Conservation (phyloP, 2,797 vertebrate genomes). For the Naso thynnoides region DNA sequence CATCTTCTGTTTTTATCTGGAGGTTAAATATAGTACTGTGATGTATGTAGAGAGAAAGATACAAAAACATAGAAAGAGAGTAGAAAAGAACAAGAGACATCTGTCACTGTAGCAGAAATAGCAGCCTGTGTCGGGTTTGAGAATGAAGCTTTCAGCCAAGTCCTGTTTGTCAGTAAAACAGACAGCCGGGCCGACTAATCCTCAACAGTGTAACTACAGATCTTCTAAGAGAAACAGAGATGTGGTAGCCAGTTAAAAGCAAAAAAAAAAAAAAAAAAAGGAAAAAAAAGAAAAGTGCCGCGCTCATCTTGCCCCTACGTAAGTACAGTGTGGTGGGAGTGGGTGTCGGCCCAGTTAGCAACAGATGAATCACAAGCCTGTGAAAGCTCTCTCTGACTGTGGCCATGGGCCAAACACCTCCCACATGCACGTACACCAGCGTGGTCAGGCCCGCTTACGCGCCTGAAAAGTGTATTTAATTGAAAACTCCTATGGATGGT, state of each 20-base stretch:
- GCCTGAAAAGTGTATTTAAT: slow-evolving; percentile 41
- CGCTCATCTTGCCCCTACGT: slow-evolving; percentile 48
- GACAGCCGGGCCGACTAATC: slow-evolving; percentile 59
- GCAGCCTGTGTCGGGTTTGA: slow-evolving; percentile 38
- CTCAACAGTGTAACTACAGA: slow-evolving; percentile 54
- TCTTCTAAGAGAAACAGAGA: slow-evolving; percentile 28
- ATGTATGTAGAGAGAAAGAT: slow-evolving; percentile 39
- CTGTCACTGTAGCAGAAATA: slow-evolving; percentile 59
- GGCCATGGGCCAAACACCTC: slow-evolving; percentile 28
- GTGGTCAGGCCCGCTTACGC: slow-evolving; percentile 42
- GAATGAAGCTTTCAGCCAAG: slow-evolving; percentile 42
- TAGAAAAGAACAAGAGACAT: slow-evolving; percentile 41
- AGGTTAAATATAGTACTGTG: slow-evolving; percentile 60
- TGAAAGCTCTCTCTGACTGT: slow-evolving; percentile 46
- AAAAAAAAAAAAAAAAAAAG: neutral
- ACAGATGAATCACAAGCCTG: slow-evolving; percentile 66
- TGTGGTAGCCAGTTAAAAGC: slow-evolving; percentile 19
- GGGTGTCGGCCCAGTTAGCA: slow-evolving; percentile 59
- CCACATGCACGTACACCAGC: slow-evolving; percentile 20
- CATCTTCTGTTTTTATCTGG: slow-evolving; percentile 50
- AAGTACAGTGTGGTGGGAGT: slow-evolving; percentile 59
- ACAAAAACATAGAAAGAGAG: slow-evolving; percentile 15
- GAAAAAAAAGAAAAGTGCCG: slow-evolving; percentile 18
- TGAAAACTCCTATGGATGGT: slow-evolving; percentile 37
- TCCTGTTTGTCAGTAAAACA: slow-evolving; percentile 41